Conservation (phyloP, 2,797 vertebrate genomes). For the Chaetophractus vellerosus region DNA sequence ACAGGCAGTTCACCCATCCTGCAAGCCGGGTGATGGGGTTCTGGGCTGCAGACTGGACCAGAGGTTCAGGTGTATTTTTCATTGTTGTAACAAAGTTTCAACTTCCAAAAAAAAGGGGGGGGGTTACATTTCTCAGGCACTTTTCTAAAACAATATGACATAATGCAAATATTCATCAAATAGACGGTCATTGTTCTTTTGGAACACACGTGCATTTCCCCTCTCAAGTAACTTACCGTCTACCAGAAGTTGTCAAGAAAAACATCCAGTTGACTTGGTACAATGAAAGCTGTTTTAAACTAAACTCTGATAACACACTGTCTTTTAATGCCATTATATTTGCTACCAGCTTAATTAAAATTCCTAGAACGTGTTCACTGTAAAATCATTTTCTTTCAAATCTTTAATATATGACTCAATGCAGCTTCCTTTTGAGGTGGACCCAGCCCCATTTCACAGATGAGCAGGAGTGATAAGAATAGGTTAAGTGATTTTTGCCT, state of each 20-base stretch:
- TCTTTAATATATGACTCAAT: background rate
- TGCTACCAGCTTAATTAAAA: conserved; percentile 48
- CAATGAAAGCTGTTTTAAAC: background rate
- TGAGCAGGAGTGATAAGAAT: conserved; percentile 30
- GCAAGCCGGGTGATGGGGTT: no score
- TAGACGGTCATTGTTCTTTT: background rate
- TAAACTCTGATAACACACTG: background rate
- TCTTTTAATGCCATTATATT: background rate
- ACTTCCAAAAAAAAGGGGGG: background rate
- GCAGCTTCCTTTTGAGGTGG: background rate
- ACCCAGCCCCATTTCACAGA: conserved; percentile 74
- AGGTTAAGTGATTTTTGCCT: conserved; percentile 74
- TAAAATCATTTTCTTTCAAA: conserved; percentile 47
- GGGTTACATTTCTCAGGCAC: background rate
- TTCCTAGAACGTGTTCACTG: background rate
- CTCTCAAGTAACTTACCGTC: background rate
- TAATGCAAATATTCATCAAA: background rate
- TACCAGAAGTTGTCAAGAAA: background rate
- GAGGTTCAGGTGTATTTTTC: background rate
- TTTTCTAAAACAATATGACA: background rate
- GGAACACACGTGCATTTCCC: background rate
- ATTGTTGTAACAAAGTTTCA: background rate
- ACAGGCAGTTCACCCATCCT: background rate
- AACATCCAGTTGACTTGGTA: background rate
- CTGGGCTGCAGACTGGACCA: no score